Evolutionary conservation across 2,797 vertebrate genomes (phyloP).

Genomic region (Sebastes trivittatus): DNA sequence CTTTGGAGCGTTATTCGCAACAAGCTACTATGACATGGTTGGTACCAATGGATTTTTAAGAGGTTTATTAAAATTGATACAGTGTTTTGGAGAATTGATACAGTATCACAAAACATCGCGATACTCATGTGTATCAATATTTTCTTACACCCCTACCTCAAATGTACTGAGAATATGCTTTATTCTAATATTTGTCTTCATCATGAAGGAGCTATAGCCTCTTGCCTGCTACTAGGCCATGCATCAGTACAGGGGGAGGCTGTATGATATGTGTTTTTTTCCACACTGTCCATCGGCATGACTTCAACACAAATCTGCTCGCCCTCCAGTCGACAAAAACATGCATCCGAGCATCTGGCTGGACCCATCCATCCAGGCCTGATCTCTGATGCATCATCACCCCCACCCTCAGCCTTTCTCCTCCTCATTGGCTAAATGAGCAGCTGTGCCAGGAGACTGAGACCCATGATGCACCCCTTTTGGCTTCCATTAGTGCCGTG

Average conservation of each 20-base stretch:
- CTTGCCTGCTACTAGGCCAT: neutral
- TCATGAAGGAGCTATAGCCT: neutral
- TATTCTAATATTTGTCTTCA: neutral
- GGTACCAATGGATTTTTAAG: too few relatives aligned
- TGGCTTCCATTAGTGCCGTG: slow-evolving; percentile 74
- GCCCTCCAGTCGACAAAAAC: neutral
- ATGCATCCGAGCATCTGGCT: slow-evolving; percentile 49
- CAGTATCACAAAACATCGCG: too few relatives aligned
- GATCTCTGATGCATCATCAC: slow-evolving; percentile 40
- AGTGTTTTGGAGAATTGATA: too few relatives aligned
- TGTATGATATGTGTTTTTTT: neutral
- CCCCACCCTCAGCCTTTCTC: slow-evolving; percentile 14
- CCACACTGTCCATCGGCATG: neutral
- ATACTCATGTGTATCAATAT: too few relatives aligned
- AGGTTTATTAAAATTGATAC: too few relatives aligned
- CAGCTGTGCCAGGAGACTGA: slow-evolving; percentile 73
- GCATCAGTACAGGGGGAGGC: slow-evolving; percentile 28
- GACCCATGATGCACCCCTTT: slow-evolving; percentile 69
- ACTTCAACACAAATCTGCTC: neutral
- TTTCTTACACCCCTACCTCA: neutral
- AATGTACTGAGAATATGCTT: neutral
- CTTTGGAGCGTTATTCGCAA: too few relatives aligned
- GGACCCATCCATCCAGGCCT: slow-evolving; percentile 53
- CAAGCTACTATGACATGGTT: too few relatives aligned
- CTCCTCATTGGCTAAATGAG: slow-evolving; percentile 73